Evolutionary conservation across 2,888 invertebrate species (phyloP), one percentile per base, ranked within the genome.

Genomic region (Acleris emargana): DNA sequence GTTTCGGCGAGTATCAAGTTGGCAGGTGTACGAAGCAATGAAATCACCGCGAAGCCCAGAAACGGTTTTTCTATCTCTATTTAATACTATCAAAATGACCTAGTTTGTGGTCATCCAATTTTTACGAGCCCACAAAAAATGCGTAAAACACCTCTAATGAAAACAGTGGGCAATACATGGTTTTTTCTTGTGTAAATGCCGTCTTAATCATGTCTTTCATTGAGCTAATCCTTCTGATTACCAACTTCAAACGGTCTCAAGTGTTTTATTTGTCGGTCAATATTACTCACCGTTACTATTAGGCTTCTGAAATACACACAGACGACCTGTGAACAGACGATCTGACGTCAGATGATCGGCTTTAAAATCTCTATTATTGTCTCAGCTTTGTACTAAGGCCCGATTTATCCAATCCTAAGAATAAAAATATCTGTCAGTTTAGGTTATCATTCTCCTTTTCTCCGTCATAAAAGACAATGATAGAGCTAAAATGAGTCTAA

Each of bases 241-340:
- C 38, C 72, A 69, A 71, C 73, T 66, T 67, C 67, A 69, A 67
- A 70, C 68, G 67, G 68, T 70, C 73, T 83, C 79, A 70, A 83
- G 80, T 81, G 83, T 76, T 82, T 79, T 82, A 83, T 82, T 83
- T 83, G 77, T 77, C 71, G 72, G 71, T 68, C 51, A 62, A 70
- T 71, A 72, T 76, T 76, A 76, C 76, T 79, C 78, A 77, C 69
- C 71, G 71, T 69, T 73, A 73, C 76, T 74, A 77, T 79, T 76
- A 73, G 71, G 74, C 62, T 67, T 64, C 52, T 60, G 64, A 61
- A 67, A 59, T 63, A 63, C 42, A 58, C 54, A n/a, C 59, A 43
- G 58, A 60, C 68, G 28, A 45, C 38, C 38, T 38, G 38, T 38
- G 38, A 38, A 38, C 13, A 38, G 38, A 13, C 11, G 38, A 38